Base-by-base conservation (phyloP, 1,140 invertebrate genomes). In the Drosophila bifasciata region DNA sequence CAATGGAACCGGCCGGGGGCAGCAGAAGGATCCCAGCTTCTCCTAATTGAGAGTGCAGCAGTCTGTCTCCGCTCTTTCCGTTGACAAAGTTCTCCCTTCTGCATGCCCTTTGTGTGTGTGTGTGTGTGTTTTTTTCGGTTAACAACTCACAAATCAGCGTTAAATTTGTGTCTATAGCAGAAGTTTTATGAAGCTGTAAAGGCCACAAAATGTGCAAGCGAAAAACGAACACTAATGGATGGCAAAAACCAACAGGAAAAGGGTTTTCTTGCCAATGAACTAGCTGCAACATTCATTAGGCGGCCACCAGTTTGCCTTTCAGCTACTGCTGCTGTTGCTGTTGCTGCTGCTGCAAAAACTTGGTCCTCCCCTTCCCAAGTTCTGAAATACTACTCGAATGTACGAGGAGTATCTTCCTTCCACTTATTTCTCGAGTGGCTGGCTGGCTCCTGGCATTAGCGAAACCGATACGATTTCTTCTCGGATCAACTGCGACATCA, bases 161-260 rank as follows among this genome's bases (percentile, higher is more conserved):
- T 63, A 86, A 85, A 81, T 85, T 80, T 85, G 80, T 85, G 80
- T 85, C 77, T 86, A 77, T 69, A 57, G 51, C 63, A 72, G 69
- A 70, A 76, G 66, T 80, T 85, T 86, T 77, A 86, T 81, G 81
- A 59, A 59, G 76, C 72, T 68, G 64, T 79, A 85, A 85, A 75
- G 61, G 68, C 76, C 56, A 85, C 76, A 85, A 86, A 85, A 77
- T 85, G 62, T 59, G 41, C 66, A 55, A 51, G 53, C 66, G 69
- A 73, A 72, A 58, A 72, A 58, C 36, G 11, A 52, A 43, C 49
- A 39, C 43, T 59, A 58, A 36, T 58, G 21, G n/a, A 25, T 43
- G 16, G 21, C 48, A 52, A 44, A 45, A 19, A n/a, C 5, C 1
- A 5, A 43, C 16, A 23, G 40, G 41, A 36, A 49, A 43, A 41